Evolutionary conservation across 2,888 invertebrate genomes (phyloP).

Genomic region (Dicyrtoma fusca): DNA sequence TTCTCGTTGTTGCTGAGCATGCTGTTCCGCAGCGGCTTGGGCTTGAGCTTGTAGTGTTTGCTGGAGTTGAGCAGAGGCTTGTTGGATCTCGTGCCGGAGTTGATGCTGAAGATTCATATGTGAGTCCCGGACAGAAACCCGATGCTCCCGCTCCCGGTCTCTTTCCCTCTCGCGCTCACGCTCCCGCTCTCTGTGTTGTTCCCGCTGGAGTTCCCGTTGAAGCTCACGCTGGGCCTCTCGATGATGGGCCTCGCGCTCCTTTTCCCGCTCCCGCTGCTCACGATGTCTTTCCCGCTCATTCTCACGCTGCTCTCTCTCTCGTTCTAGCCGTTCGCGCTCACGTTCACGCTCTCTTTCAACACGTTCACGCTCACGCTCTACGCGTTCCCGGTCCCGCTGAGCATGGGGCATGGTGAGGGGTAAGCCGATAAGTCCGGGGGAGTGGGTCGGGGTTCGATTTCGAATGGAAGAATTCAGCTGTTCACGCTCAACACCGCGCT

Average conservation of each 20-base stretch:
- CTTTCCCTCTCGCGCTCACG: slow-evolving; percentile 26
- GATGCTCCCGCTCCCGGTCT: slow-evolving; percentile 53
- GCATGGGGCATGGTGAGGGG: slow-evolving; percentile 49
- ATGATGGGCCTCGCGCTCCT: slow-evolving; percentile 30
- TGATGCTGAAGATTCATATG: slow-evolving; percentile 32
- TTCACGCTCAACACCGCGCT: background rate
- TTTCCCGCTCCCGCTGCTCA: slow-evolving; percentile 16
- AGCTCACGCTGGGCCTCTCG: slow-evolving; percentile 44
- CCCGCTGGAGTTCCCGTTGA: slow-evolving; percentile 25
- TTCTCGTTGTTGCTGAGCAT: slow-evolving; percentile 9
- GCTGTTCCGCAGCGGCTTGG: slow-evolving; percentile 17
- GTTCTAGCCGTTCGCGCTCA: slow-evolving; percentile 48
- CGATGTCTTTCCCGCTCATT: slow-evolving; percentile 41
- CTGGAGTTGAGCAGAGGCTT: slow-evolving; percentile 28
- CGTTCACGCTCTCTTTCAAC: slow-evolving; percentile 27
- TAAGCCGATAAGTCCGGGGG: slow-evolving; percentile 49
- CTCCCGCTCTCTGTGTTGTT: slow-evolving; percentile 44
- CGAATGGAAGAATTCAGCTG: slow-evolving; percentile 25
- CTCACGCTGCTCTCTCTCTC: slow-evolving; percentile 50
- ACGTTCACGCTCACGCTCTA: too few species aligned
- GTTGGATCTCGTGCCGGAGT: slow-evolving; percentile 34
- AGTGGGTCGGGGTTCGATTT: slow-evolving; percentile 55
- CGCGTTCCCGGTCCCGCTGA: slow-evolving; percentile 41
- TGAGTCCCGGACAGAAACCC: slow-evolving; percentile 41
- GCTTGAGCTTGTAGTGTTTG: slow-evolving; percentile 34